Conservation (phyloP, 2,888 invertebrate genomes). For the Galerucella calmariensis region DNA sequence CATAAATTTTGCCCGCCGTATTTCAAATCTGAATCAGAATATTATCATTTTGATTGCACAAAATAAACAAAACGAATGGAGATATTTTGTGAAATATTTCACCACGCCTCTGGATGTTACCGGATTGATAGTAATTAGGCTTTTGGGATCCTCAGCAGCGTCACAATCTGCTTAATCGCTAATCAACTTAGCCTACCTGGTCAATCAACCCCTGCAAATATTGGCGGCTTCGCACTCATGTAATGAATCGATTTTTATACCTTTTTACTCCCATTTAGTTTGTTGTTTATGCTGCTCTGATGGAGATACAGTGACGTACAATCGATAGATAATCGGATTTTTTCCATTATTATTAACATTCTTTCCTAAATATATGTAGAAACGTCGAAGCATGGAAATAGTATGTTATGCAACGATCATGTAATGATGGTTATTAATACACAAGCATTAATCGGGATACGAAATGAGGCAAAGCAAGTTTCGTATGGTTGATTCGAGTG, state of each 20-base stretch:
- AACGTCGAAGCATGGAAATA: no score
- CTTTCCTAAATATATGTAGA: no score
- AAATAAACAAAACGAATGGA: no score
- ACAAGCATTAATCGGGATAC: no score
- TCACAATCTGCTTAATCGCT: constrained; percentile 67
- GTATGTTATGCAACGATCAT: no score
- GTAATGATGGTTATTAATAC: no score
- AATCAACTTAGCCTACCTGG: constrained; percentile 66
- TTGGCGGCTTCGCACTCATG: constrained; percentile 53
- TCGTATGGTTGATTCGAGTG: no score
- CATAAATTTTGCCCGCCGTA: no score
- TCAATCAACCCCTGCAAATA: constrained; percentile 61
- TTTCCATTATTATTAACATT: no score
- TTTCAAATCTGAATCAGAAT: no score
- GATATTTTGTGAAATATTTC: neutral
- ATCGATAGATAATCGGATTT: neutral
- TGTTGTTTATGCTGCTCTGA: constrained; percentile 24
- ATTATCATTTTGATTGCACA: no score
- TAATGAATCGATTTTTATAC: constrained; percentile 65
- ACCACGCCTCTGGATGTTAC: constrained; percentile 23
- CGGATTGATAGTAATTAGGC: constrained; percentile 61
- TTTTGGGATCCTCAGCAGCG: constrained; percentile 62
- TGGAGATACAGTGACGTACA: constrained; percentile 20
- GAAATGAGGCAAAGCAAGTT: no score
- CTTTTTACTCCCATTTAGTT: constrained; percentile 57